Base-by-base conservation (phyloP, 2,113 vertebrate genomes). In the Leptocoma aspasia region DNA sequence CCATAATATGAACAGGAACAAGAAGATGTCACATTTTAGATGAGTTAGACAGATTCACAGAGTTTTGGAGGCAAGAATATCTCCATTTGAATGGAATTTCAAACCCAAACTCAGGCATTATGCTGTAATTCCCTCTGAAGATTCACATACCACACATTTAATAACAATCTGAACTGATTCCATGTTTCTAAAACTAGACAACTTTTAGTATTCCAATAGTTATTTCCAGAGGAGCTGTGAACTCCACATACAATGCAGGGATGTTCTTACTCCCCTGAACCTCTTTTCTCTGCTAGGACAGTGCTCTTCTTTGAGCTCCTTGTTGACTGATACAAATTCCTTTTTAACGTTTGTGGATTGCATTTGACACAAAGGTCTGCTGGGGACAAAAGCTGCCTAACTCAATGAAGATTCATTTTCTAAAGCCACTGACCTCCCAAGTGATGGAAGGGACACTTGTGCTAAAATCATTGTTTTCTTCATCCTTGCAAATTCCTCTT, bases 81-180 rank as follows among this genome's bases (percentile, higher is more conserved):
- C 92, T 93, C 82, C 87, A 81, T 90, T 87, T 86, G 78, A 95
- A 86, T 80, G 44, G 35, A 42, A 82, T 90, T 95, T 92, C 75
- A 93, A 94, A 88, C 44, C 39, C 2, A 7, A 88, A 90, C 78
- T 83, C 50, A 94, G 89, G 41, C 68, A 78, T 63, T 91, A 50
- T 68, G 42, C 87, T 83, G 79, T 59, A 88, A 94, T 88, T 94
- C 56, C 47, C 79, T 63, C 87, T 82, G 71, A 90, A 82, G 64
- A 60, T 59, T 90, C 82, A 68, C 54, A 53, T 44, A 20, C 16
- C 49, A 57, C 47, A 70, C 30, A 41, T 44, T 71, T 47, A 81
- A 94, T 37, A 92, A 65, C 69, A 92, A 83, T 13, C 33, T 83
- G 35, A 92, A 83, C 60, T 33, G 54, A 52, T 52, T 92, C 44